Base-by-base conservation (phyloP, 2,113 vertebrate genomes). In the Emydura subglobosa region DNA sequence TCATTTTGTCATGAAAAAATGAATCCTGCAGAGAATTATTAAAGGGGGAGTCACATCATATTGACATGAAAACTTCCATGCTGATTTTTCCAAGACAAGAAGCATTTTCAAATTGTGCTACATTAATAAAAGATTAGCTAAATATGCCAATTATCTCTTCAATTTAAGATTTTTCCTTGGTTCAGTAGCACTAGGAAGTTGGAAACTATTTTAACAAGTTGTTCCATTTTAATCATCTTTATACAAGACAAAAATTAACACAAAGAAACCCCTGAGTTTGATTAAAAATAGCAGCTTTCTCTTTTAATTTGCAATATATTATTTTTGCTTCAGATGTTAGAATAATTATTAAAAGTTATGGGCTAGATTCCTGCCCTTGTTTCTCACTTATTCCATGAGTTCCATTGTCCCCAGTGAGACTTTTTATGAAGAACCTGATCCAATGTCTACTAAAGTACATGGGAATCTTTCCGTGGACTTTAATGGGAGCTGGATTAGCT, bases 81-180 rank as follows among this genome's bases (percentile, higher is more conserved):
- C 90, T 96, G 96, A 91, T 88, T 97, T 97, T 95, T 86, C 76
- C 91, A 85, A 96, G 92, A 95, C 91, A 94, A 97, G 83, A 94
- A 84, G 61, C 91, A 94, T 96, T 83, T 90, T 96, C 87, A 93
- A 96, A 93, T 92, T 94, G 85, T 92, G 88, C 79, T 96, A 61
- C 91, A 94, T 97, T 97, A 97, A 96, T 95, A 97, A 96, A 89
- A 96, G 50, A 96, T 94, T 91, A 97, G 42, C 51, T 94, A 85
- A 94, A 83, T 90, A 94, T 94, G 87, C 82, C 83, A 94, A 96
- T 96, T 91, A 97, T 96, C 72, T 96, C 55, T 83, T 97, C 65
- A 95, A 47, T 84, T 87, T 89, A 95, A 95, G 53, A 17, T 84
- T 95, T 97, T 34, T 65, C 29, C 17, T 65, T 86, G 82, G 89